These are phyloP conservation scores for Pilophorus perplexus DNA, from an alignment of 2,888 invertebrate species.

Conservation along the genomic window DNA sequence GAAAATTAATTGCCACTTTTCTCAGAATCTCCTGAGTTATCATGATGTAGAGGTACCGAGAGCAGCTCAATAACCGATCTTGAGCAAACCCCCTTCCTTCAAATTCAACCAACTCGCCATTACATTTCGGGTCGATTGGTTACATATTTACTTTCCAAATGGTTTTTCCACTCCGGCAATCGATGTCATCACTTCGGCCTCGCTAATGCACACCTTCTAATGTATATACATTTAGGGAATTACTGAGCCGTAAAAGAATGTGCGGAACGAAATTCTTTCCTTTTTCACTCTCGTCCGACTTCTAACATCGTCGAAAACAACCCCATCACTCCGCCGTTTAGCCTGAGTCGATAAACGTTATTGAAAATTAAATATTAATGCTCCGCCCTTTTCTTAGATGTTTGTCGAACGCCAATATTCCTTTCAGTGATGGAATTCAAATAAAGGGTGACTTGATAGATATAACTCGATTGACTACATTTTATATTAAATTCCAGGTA, in stretches of 20 bases:
- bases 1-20: no score
- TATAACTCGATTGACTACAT: no score
- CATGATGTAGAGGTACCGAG: no score
- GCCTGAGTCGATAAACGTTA: slow-evolving; percentile 1
- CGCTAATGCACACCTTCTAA: slow-evolving; percentile 22
- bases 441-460: slow-evolving; percentile 9
- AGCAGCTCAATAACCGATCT: no score
- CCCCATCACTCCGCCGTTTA: background rate
- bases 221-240: slow-evolving; percentile 30
- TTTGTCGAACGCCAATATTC: slow-evolving; percentile 4
- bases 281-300: background rate
- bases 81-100: no score
- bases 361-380: slow-evolving; percentile 15
- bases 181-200: slow-evolving; percentile 26
- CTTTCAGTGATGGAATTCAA: background rate
- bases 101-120: background rate
- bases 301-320: background rate
- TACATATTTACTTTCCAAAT: slow-evolving; percentile 32
- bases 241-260: slow-evolving; percentile 9
- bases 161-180: slow-evolving; percentile 24
- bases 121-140: slow-evolving; percentile 25
- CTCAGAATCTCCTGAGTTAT: no score
- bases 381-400: background rate
- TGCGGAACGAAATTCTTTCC: background rate
- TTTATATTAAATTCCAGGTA: no score